Base-by-base conservation (phyloP, 2,113 vertebrate genomes). In the Paralichthys olivaceus region DNA sequence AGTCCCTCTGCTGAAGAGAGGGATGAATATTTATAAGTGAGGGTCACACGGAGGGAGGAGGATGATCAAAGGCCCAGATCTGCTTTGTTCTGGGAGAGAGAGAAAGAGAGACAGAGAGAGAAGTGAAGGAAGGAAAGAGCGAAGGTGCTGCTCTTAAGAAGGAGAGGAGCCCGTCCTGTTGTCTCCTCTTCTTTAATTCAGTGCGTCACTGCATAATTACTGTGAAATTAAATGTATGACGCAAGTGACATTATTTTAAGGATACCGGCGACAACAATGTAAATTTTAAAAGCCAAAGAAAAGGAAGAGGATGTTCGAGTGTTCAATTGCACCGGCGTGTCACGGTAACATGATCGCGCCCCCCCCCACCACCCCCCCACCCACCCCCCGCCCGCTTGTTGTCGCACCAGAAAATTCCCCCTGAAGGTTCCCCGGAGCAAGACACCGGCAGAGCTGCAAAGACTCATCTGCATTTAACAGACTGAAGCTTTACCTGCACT, bases 21-120 rank as follows among this genome's bases (percentile, higher is more conserved):
- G 56, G 66, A 85, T 90, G 90, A 89, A 91, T 91, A 91, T 90
- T 91, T 80, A 91, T 91, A 68, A 91, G 72, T 0, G 43, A 58
- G 76, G 87, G 79, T 84, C 84, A 84, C 79, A 72, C 5, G 9
- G 58, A 77, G 79, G 75, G 81, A 83, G 85, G 65, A 54, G 88
- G 60, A 85, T 64, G 86, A 88, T 91, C 90, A 91, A 90, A 90
- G 84, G 73, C 68, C 17, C 23, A 56, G 68, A 72, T 82, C 73
- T 61, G 75, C 87, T 91, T 89, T 89, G 87, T 91, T 91, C 76
- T 87, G n/a, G 20, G 57, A 53, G 73, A 68, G 26, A 56, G 23
- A 56, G 23, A 53, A 17, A 71, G 56, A 64, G 26, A 80, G 62
- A 5, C 51, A 53, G 73, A 68, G 26, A 56, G 3, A 23, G 32